These are phyloP conservation scores for Caenorhabditis afra DNA, from an alignment of 2,888 invertebrate genomes.

Conservation along the genomic window DNA sequence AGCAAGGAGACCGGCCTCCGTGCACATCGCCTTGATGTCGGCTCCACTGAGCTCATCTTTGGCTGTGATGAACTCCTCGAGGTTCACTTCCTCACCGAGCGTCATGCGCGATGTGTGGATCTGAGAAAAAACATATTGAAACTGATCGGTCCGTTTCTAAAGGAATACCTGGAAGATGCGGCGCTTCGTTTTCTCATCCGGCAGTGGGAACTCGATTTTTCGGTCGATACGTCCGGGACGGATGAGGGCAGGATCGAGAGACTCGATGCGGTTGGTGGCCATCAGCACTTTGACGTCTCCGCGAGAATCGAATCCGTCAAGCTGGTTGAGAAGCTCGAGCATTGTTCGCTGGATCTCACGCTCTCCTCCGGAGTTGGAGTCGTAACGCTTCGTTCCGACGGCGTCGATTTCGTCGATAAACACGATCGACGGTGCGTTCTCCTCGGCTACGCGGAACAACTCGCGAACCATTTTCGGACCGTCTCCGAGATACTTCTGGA, in stretches of 20 bases:
- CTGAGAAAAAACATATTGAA: slow-evolving; percentile 47
- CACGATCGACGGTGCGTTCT: slow-evolving; percentile 98
- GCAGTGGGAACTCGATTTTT: slow-evolving; percentile 98
- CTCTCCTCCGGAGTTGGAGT: slow-evolving; percentile 99
- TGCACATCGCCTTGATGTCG: slow-evolving; percentile 92
- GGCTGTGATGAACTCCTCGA: slow-evolving; percentile 97
- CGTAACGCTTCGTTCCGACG: slow-evolving; percentile 96
- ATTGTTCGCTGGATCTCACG: slow-evolving; percentile 99
- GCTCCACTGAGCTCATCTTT: slow-evolving; percentile 98
- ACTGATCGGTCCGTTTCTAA: too few relatives aligned
- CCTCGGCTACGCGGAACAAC: slow-evolving; percentile 98
- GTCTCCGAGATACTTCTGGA: slow-evolving; percentile 97
- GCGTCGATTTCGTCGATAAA: slow-evolving; percentile 99
- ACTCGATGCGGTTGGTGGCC: slow-evolving; percentile 98
- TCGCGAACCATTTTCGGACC: slow-evolving; percentile 98
- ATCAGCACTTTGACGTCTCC: slow-evolving; percentile 97
- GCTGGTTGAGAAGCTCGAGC: slow-evolving; percentile 97
- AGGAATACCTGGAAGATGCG: slow-evolving; percentile 83
- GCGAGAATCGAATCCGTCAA: slow-evolving; percentile 97
- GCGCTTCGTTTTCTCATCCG: slow-evolving; percentile 97
- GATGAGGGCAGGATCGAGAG: slow-evolving; percentile 97
- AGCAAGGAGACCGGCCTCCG: slow-evolving; percentile 98
- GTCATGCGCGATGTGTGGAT: slow-evolving; percentile 99
- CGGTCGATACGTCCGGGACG: slow-evolving; percentile 98
- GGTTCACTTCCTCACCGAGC: slow-evolving; percentile 94